Base-by-base conservation (phyloP, 1,140 invertebrate genomes). In the Euwallacea similis region DNA sequence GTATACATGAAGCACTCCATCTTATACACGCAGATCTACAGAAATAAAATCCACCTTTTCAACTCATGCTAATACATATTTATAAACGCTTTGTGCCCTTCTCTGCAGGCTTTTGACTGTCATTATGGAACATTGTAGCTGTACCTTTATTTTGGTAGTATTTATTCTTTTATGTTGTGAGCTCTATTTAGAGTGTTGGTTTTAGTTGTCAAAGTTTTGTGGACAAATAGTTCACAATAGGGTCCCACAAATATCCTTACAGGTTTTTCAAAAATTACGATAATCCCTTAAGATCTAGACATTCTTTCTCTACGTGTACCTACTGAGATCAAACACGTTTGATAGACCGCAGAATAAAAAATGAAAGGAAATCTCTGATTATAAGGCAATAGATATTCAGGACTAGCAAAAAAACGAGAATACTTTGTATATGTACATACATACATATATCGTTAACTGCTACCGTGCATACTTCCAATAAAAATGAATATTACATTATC, bases 401-500 rank as follows among this genome's bases (percentile, higher is more conserved):
- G 61, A 47, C n/a, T 43, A 68, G 55, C 54, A 62, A 50, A 65
- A 46, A 56, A 15, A 15, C 54, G 9, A 50, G 6, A 50, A 6
- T 50, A 11, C 13, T 50, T 2, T 50, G 6, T 11, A 13, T 6
- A 50, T n/a, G n/a, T n/a, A n/a, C n/a, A n/a, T n/a, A n/a, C n/a
- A n/a, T n/a, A n/a, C n/a, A 44, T 61, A 62, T 69, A 54, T 43
- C 15, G 15, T 44, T 66, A 33, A 43, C 42, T 42, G 42, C 68
- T 71, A 58, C 53, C 69, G 69, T 66, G 54, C 15, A 53, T 71
- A 47, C n/a, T 61, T 44, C 44, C 44, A 61, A 59, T 55, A 72
- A 72, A 72, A 72, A 67, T 67, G 8, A 63, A 72, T 67, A 72
- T 63, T 67, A 59, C 64, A 72, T 68, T 72, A 67, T 67, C 65